phyloP scores from a whole-genome alignment of 2,113 vertebrate genomes.

The Xenotilapia longispinis region DNA sequence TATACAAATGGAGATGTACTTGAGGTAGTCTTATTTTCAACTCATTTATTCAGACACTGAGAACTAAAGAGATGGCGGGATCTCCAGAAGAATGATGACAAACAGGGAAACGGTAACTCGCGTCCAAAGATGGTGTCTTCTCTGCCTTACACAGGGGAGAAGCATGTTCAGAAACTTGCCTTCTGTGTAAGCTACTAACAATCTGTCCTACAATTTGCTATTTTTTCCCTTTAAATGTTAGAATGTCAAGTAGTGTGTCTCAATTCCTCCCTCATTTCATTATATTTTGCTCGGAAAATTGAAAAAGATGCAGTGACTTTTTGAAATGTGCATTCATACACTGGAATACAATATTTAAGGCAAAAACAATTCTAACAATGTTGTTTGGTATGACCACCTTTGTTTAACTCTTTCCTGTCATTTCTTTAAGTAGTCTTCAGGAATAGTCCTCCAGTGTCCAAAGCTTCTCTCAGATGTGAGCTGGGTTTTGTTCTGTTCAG shows the following conservation, averaged over 20 bases:
- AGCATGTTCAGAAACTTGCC: background rate
- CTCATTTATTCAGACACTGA: background rate
- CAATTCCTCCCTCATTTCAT: background rate
- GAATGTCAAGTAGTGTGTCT: background rate
- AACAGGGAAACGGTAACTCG: background rate
- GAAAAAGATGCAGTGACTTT: background rate
- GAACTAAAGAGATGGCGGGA: background rate
- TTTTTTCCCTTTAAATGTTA: background rate
- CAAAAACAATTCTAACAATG: background rate
- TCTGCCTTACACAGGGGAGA: background rate
- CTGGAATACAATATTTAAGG: background rate
- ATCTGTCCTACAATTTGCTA: background rate
- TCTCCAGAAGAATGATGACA: background rate
- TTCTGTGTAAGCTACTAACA: background rate
- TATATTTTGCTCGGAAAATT: background rate
- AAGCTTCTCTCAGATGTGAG: background rate
- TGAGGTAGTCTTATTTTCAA: background rate
- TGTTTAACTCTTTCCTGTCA: background rate
- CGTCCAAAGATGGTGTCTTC: background rate
- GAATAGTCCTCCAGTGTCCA: background rate
- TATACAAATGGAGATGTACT: background rate
- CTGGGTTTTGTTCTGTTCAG: background rate
- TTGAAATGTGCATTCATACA: background rate
- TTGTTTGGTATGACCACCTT: background rate
- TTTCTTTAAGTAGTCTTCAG: background rate